Conservation (phyloP, 2,113 vertebrate species). For the Atherinomorus stipes region DNA sequence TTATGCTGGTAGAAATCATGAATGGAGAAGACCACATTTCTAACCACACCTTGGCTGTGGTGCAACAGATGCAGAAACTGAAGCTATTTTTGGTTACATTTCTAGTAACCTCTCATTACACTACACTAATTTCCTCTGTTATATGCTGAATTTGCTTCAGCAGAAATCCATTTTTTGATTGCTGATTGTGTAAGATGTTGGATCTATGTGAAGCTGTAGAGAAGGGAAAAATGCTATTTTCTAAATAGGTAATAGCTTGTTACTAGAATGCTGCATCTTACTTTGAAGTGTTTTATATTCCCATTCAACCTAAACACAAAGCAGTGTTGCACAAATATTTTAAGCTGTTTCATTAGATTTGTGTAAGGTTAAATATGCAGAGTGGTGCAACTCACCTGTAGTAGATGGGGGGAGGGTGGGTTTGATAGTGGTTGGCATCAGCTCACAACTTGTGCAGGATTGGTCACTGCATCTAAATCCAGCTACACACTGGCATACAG, state of each 20-base stretch:
- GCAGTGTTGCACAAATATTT: conserved; percentile 2
- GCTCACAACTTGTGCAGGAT: conserved; percentile 47
- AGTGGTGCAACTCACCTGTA: conserved; percentile 28
- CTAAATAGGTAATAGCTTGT: neutral
- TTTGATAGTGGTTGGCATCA: neutral
- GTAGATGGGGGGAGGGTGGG: neutral
- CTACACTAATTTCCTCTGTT: neutral
- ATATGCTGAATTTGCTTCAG: neutral
- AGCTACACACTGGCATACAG: conserved; percentile 66
- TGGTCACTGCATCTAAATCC: conserved; percentile 61
- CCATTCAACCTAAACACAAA: neutral
- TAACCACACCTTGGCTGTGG: neutral
- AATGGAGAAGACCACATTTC: neutral
- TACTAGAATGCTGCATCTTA: neutral
- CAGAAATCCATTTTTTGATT: neutral
- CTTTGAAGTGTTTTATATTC: neutral
- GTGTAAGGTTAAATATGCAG: rapidly evolving
- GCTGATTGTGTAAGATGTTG: neutral
- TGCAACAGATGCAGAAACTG: neutral
- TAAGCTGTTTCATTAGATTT: neutral
- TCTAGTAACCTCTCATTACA: neutral
- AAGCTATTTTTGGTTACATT: neutral
- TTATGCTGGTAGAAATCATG: neutral
- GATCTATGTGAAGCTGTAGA: neutral
- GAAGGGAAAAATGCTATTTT: neutral